A percentile compares a stretch with the other conserved stretches of the same genome.
These are phyloP conservation scores for Bos taurus DNA, from an alignment of 2,113 vertebrate species.

Conservation along the genomic window ARS-UCD2.0 NC_037336.1:86352501-86353000, in stretches of 20 bases:
- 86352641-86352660: neutral
- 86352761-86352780: neutral
- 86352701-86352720: neutral
- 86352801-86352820: neutral
- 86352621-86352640: neutral
- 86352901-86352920: neutral
- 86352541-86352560: neutral
- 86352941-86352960: neutral
- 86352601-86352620: neutral
- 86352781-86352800: neutral
- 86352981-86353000: neutral
- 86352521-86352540: neutral
- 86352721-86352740: neutral
- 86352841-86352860: neutral
- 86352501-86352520: neutral
- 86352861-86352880: neutral
- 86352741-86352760: neutral
- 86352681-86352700: neutral
- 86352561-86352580: neutral
- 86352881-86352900: neutral
- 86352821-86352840: neutral
- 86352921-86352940: neutral
- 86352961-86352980: neutral
- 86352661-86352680: neutral
- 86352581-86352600: neutral